phyloP scores from a whole-genome alignment of 2,113 vertebrate species.

The Phalacrocorax carbo region DNA sequence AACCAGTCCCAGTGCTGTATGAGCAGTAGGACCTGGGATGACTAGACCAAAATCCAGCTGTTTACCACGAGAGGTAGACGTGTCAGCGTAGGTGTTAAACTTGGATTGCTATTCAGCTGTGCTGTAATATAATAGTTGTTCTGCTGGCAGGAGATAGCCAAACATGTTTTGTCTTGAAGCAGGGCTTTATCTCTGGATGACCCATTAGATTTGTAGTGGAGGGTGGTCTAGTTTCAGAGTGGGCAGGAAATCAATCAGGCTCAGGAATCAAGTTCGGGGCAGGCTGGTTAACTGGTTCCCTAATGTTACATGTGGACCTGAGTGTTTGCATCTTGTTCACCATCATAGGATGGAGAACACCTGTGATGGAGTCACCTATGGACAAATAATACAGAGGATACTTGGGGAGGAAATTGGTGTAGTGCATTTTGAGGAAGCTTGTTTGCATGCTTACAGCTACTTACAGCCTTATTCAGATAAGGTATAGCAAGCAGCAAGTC shows the following conservation, averaged over 20 bases:
- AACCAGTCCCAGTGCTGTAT: background rate
- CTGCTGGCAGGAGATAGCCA: background rate
- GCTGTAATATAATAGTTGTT: rapidly evolving
- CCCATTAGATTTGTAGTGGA: background rate
- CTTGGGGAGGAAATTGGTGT: background rate
- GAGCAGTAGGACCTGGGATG: background rate
- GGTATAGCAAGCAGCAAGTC: background rate
- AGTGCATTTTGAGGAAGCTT: background rate
- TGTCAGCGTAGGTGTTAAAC: rapidly evolving
- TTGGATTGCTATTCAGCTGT: background rate
- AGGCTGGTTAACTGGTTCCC: background rate
- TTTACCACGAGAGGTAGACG: background rate
- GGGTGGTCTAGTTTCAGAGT: background rate
- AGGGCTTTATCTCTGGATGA: background rate
- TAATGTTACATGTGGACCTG: background rate
- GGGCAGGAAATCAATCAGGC: background rate
- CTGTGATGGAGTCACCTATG: background rate
- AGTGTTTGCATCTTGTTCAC: background rate
- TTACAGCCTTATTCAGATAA: background rate
- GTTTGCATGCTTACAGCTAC: background rate
- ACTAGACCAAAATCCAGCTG: background rate
- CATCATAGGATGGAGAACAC: rapidly evolving
- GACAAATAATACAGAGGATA: background rate
- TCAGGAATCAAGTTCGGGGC: background rate
- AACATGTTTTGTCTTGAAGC: too few species aligned